These are phyloP conservation scores for Aleadryas rufinucha DNA, from an alignment of 2,113 vertebrate species.

Conservation along the genomic window DNA sequence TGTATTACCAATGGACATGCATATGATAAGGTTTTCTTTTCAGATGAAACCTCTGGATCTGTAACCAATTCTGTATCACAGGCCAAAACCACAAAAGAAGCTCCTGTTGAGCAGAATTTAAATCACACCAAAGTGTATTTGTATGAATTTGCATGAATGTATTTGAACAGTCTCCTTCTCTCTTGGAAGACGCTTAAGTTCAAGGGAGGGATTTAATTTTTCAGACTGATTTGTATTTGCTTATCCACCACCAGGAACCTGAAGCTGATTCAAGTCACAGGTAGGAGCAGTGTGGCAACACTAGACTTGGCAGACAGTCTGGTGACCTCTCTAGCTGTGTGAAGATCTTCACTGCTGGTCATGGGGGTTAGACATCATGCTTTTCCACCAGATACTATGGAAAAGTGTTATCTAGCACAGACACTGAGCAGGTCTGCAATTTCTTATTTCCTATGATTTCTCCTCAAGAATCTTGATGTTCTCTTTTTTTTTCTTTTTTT, in stretches of 20 bases:
- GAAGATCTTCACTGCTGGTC: neutral
- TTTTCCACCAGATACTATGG: neutral
- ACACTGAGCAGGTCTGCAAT: neutral
- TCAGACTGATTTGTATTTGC: neutral
- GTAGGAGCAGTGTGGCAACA: neutral
- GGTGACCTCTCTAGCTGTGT: neutral
- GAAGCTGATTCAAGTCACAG: neutral
- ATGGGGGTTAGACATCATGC: neutral
- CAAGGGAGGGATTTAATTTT: neutral
- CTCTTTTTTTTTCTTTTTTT: too few relatives aligned
- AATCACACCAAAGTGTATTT: neutral
- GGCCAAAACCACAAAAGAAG: neutral
- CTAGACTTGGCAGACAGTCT: neutral
- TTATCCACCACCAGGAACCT: neutral
- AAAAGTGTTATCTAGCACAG: neutral
- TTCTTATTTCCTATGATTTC: neutral
- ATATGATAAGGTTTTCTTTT: neutral
- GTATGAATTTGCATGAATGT: neutral
- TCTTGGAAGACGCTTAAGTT: neutral
- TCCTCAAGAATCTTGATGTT: neutral
- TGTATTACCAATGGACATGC: neutral
- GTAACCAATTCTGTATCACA: neutral
- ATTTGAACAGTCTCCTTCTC: neutral
- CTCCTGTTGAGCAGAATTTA: neutral
- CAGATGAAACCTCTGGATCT: neutral